Base-by-base conservation (phyloP, 53 echinoderm and acorn worm genomes). In the Antedon mediterranea region DNA sequence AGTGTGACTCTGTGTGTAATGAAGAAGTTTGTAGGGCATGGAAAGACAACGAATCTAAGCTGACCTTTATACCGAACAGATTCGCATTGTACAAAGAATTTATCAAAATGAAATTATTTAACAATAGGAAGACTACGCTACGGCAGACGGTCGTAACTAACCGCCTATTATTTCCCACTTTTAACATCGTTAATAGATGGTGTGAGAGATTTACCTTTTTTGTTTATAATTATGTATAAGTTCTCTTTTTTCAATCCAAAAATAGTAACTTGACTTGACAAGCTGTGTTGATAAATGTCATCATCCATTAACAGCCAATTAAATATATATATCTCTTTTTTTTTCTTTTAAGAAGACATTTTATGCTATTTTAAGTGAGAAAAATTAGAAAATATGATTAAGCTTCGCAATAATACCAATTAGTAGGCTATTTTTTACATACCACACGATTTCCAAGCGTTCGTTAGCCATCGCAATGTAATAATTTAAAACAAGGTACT, bases 21-120 rank as follows among this genome's bases (percentile, higher is more conserved):
- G 57, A 15, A 57, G 57, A 57, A 57, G 57, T 57, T 57, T 57
- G 57, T 57, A 57, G 57, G 57, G 57, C 57, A 57, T 57, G 23
- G 15, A 57, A 8, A 6, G 20, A 13, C 2, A 6, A 57, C 7
- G 20, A 57, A 18, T 57, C 57, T 2, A 57, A 11, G 2, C 57
- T 57, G 57, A 57, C 57, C 57, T 57, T 57, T 57, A 57, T 57
- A 57, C 57, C 57, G 57, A 57, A 57, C 57, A 57, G 57, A 57
- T 11, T 57, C 57, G 9, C 7, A 18, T 23, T 15, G 23, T 57
- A 57, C 57, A 57, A 57, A 57, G 57, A 57, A 57, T 57, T 57
- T 57, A 8, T 18, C 57, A 15, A 57, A 41, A 13, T 7, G 5
- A 41, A 41, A n/a, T n/a, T 7, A 41, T 15, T 57, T 57, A 57